Conservation (phyloP, 2,888 invertebrate species). For the Reticulitermes lucifugus region DNA sequence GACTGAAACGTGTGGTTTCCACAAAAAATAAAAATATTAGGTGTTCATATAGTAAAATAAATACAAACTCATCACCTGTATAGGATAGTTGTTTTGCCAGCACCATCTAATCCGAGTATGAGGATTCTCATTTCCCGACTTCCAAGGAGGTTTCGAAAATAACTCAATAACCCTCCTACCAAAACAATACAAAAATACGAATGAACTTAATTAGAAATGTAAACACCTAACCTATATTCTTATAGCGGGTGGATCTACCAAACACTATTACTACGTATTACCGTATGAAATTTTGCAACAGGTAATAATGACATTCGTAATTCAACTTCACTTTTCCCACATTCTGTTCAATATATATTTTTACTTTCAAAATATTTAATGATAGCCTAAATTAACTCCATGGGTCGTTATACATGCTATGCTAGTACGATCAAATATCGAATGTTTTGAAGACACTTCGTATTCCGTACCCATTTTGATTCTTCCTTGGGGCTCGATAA, state of each 20-base stretch:
- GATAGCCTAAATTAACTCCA: neutral
- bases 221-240: neutral
- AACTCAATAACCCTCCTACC: constrained; percentile 94
- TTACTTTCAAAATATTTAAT: neutral
- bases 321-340: neutral
- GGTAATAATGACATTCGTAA: too few species aligned
- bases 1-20: too few species aligned
- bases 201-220: neutral
- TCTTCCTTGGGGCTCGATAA: neutral
- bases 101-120: constrained; percentile 97
- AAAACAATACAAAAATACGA: constrained; percentile 27
- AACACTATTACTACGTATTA: neutral
- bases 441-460: neutral
- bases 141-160: constrained; percentile 95
- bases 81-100: constrained; percentile 98
- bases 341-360: neutral
- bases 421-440: neutral
- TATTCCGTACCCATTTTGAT: constrained; percentile 35
- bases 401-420: neutral
- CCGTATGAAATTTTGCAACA: too few species aligned
- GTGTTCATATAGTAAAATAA: neutral
- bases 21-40: neutral
- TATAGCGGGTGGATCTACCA: neutral
- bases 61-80: constrained; percentile 71
- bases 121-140: constrained; percentile 98